A percentile compares a stretch with the other conserved stretches of the same genome.
Conservation (phyloP, 2,888 invertebrate species). For the Papilio elwesi region DNA sequence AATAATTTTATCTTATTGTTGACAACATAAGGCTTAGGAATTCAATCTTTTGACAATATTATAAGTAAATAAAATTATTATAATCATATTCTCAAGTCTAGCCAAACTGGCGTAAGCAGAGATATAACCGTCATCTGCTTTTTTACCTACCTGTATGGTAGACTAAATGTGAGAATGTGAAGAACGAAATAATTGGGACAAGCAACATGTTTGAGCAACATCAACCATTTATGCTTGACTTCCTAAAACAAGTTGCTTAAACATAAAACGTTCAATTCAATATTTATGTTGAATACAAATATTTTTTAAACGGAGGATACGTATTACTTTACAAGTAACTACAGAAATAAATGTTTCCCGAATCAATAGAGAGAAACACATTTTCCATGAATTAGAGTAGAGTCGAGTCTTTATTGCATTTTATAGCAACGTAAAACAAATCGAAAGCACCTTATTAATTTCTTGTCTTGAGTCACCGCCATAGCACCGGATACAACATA, state of each 20-base stretch:
- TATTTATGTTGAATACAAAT: too few species aligned
- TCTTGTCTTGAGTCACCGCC: conserved; percentile 33
- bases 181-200: neutral
- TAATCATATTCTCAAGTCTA: neutral
- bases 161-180: neutral
- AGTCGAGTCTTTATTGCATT: conserved; percentile 1
- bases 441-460: conserved; percentile 45
- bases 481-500: conserved; percentile 56
- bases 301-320: too few species aligned
- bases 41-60: conserved; percentile 5
- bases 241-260: too few species aligned
- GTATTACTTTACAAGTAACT: too few species aligned
- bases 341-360: neutral
- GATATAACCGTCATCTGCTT: neutral
- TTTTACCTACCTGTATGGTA: neutral
- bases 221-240: too few species aligned
- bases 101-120: neutral
- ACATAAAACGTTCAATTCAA: too few species aligned
- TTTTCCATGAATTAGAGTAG: conserved; percentile 10
- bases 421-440: conserved; percentile 28
- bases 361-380: neutral
- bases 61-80: neutral
- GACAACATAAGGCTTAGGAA: conserved; percentile 24
- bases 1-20: conserved; percentile 23
- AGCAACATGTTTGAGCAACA: too few species aligned